Percentiles rank a stretch among this genome's conserved stretches.
Conservation (phyloP, 2,888 invertebrate genomes). For the Meliscaeva auricollis region DNA sequence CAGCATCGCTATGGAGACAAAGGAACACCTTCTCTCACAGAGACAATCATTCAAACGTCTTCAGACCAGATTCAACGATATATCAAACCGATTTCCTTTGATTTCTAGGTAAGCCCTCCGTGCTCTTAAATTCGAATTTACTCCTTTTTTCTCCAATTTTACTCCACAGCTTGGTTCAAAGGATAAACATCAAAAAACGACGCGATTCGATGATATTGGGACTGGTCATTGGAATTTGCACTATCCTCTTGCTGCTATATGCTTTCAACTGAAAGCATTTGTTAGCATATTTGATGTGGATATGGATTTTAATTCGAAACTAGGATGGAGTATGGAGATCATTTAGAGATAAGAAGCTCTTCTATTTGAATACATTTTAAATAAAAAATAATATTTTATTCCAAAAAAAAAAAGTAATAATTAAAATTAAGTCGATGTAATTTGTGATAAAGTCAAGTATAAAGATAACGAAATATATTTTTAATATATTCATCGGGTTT, state of each 20-base stretch:
- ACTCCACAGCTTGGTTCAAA: slow-evolving; percentile 94
- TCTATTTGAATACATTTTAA: slow-evolving; percentile 31
- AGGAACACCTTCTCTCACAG: slow-evolving; percentile 96
- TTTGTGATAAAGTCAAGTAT: slow-evolving; percentile 73
- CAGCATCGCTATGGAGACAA: slow-evolving; percentile 97
- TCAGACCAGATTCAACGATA: slow-evolving; percentile 96
- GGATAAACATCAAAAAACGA: slow-evolving; percentile 96
- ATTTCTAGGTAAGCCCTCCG: slow-evolving; percentile 85
- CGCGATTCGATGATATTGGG: slow-evolving; percentile 97
- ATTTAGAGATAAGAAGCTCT: slow-evolving; percentile 49
- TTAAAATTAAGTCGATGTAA: slow-evolving; percentile 50
- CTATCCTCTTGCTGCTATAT: slow-evolving; percentile 93
- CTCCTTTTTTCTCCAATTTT: slow-evolving; percentile 6
- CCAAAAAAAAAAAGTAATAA: slow-evolving; percentile 38
- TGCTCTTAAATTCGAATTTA: background rate
- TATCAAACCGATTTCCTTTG: slow-evolving; percentile 93
- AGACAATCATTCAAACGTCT: slow-evolving; percentile 94
- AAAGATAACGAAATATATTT: slow-evolving; percentile 68
- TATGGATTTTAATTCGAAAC: slow-evolving; percentile 50
- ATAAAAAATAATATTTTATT: slow-evolving; percentile 61
- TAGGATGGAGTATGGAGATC: slow-evolving; percentile 26
- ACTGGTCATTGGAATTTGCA: slow-evolving; percentile 93
- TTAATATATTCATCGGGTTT: slow-evolving; percentile 9
- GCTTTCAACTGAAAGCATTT: slow-evolving; percentile 87
- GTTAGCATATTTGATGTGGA: background rate